Base-by-base conservation (phyloP, 2,797 vertebrate genomes). In the Buceros bicornis region DNA sequence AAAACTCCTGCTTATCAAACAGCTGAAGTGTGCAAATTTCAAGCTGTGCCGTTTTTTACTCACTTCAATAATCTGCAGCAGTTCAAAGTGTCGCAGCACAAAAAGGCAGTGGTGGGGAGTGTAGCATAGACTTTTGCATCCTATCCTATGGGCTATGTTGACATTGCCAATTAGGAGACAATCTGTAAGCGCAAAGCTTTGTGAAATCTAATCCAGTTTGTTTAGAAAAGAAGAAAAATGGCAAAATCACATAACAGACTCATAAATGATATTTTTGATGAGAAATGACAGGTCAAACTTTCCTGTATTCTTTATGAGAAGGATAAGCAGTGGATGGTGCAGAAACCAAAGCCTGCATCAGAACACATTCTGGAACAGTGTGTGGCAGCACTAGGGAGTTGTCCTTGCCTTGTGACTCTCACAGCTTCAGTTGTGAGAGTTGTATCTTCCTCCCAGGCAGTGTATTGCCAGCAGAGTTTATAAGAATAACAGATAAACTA, bases 311-410 rank as follows among this genome's bases (percentile, higher is more conserved):
- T 67, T 67, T 61, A 16, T 37, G 72, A 62, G 42, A 78, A 37
- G 11, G 25, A 7, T 45, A 45, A 67, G 47, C 60, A 71, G 16
- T 0, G 3, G 19, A 21, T 40, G 33, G 21, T 54, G 21, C 40
- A 82, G 58, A 20, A 82, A 53, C 14, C 14, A 20, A 37, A 73
- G 33, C n/a, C 57, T 48, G 16, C 5, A 1, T 22, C 22, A 24
- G n/a, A 58, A 57, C 1, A 1, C 15, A 6, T 60, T 37, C 40
- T 71, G 51, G 20, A 62, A 20, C 1, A 2, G 54, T 7, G 7
- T 24, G 47, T 0, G 2, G 35, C 16, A 51, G 60, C 28, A 67
- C 35, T 8, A 70, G 8, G 45, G 40, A 40, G 21, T 29, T 8
- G 1, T 76, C 10, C 35, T n/a, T 73, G 50, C 47, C 31, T 92